A percentile compares a stretch with the other conserved stretches of the same genome.
These are phyloP conservation scores for Psephotus haematonotus DNA, from an alignment of 2,113 vertebrate genomes.

Conservation along the genomic window DNA sequence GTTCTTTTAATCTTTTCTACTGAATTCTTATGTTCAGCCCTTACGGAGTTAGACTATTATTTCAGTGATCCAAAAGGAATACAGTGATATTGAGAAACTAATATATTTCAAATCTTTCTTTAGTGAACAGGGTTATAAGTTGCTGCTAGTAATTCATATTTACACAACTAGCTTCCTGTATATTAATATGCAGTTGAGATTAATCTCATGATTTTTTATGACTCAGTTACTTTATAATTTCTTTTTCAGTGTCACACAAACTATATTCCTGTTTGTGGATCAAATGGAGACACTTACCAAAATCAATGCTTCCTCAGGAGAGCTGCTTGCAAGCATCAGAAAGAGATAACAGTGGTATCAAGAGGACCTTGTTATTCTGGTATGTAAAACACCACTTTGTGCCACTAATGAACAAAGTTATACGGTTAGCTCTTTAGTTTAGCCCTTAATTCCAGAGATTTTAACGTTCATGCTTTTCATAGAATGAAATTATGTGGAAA, in stretches of 20 bases:
- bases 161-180: background rate
- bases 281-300: conserved; percentile 97
- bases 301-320: conserved; percentile 94
- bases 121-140: background rate
- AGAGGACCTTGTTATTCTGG: conserved; percentile 90
- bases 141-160: background rate
- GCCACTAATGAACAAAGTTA: background rate
- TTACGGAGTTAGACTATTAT: background rate
- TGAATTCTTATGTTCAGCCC: background rate
- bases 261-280: conserved; percentile 94
- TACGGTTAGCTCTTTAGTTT: background rate
- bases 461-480: background rate
- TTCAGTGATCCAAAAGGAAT: background rate
- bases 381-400: conserved; percentile 67
- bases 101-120: background rate
- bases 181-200: background rate
- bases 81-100: background rate
- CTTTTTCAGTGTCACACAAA: conserved; percentile 89
- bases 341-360: conserved; percentile 85
- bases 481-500: background rate
- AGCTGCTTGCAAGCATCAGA: conserved; percentile 93
- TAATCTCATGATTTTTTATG: background rate
- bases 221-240: conserved; percentile 39
- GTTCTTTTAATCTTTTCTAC: conserved; percentile 25
- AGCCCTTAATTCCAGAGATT: background rate